Conservation (phyloP, 2,888 invertebrate species). For the Pharmacophagus antenor region DNA sequence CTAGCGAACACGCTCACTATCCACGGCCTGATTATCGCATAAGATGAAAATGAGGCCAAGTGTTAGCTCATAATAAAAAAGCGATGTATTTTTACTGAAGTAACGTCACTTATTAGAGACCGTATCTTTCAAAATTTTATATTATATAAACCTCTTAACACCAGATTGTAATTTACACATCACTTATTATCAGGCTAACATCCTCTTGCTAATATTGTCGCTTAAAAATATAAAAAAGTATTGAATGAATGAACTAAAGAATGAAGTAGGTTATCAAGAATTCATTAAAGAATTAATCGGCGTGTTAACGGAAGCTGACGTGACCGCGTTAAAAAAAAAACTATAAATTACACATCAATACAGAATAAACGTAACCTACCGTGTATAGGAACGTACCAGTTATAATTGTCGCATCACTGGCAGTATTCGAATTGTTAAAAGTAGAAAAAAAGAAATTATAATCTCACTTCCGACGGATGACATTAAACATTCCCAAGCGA, state of each 20-base stretch:
- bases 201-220: not conserved
- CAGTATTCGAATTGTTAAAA: constrained; percentile 2
- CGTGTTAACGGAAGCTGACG: not conserved
- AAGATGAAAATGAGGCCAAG: no score
- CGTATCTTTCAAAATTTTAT: no score
- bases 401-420: no score
- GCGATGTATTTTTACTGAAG: not conserved
- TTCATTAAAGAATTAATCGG: not conserved
- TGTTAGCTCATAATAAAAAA: no score
- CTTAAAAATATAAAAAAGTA: not conserved
- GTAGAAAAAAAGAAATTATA: constrained; percentile 3
- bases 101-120: not conserved
- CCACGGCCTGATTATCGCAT: no score
- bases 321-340: no score
- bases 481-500: constrained; percentile 17
- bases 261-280: not conserved
- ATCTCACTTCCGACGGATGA: constrained; percentile 16
- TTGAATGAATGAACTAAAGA: not conserved
- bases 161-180: not conserved
- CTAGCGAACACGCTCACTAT: no score
- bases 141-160: not conserved
- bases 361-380: no score
- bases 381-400: no score
- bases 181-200: not conserved
- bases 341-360: no score